Conservation (phyloP, 2,113 vertebrate species). For the Bos taurus region ARS-UCD2.0 NC_037336.1:29675001-29675500, state of each 20-base stretch:
- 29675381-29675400: constrained; percentile 61
- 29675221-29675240: constrained; percentile 52
- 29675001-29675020: background rate
- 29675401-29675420: constrained; percentile 24
- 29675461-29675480: background rate
- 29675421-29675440: constrained; percentile 17
- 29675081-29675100: background rate
- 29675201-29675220: constrained; percentile 45
- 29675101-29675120: background rate
- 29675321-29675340: constrained; percentile 46
- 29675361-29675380: constrained; percentile 37
- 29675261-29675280: constrained; percentile 57
- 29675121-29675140: background rate
- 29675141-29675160: constrained; percentile 2
- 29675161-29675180: constrained; percentile 29
- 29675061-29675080: background rate
- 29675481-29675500: background rate
- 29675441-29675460: background rate
- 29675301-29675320: constrained; percentile 53
- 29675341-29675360: background rate
- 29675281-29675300: constrained; percentile 56
- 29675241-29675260: constrained; percentile 50
- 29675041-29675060: background rate
- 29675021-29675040: background rate
- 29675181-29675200: constrained; percentile 37